Evolutionary conservation across 2,888 invertebrate genomes (phyloP).

Genomic region (Rhogogaster chlorosoma): DNA sequence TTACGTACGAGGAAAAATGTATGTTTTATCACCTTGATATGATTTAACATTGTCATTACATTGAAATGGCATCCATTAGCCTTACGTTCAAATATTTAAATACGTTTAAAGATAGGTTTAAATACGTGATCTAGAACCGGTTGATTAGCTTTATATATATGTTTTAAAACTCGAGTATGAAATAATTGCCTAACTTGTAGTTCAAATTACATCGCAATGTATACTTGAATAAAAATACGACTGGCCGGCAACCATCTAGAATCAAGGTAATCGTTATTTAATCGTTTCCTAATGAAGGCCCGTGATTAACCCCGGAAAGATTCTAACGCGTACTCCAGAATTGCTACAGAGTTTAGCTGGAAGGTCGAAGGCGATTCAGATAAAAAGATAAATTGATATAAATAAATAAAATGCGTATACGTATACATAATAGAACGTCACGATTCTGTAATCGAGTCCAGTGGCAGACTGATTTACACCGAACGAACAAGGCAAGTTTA

Average conservation of each 20-base stretch:
- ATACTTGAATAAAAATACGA: background rate
- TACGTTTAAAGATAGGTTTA: too few relatives aligned
- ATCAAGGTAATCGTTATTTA: slow-evolving; percentile 27
- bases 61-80: background rate
- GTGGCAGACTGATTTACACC: slow-evolving; percentile 16
- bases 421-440: background rate
- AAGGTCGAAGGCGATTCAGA: slow-evolving; percentile 4
- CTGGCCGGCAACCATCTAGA: slow-evolving; percentile 1
- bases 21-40: background rate
- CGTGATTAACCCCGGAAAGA: slow-evolving; percentile 10
- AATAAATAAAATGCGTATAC: background rate
- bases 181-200: background rate
- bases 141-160: background rate
- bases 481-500: background rate
- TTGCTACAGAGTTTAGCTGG: background rate
- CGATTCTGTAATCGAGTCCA: background rate
- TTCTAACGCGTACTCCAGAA: background rate
- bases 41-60: background rate
- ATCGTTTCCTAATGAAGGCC: slow-evolving; percentile 30
- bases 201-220: background rate
- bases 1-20: background rate
- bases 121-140: background rate
- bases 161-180: background rate
- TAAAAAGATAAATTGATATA: background rate
- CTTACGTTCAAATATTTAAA: background rate